These are phyloP conservation scores for Parasteatoda lunata DNA, from an alignment of 2,888 invertebrate genomes.

Conservation along the genomic window DNA sequence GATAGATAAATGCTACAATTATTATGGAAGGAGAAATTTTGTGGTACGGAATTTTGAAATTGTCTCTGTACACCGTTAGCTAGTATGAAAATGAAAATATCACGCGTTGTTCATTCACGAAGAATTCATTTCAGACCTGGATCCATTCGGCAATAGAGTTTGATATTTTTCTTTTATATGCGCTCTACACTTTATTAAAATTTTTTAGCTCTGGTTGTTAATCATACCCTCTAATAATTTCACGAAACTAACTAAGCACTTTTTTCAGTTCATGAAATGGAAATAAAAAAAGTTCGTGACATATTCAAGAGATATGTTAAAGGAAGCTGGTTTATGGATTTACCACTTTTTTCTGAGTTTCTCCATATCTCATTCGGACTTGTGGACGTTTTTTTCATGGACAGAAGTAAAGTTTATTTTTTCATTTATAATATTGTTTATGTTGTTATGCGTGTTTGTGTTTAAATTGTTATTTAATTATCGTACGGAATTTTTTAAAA, in stretches of 20 bases:
- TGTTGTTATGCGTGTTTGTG: no score
- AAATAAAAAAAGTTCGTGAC: conserved; percentile 3
- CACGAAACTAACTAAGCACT: no score
- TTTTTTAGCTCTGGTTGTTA: neutral
- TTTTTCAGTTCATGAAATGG: conserved; percentile 24
- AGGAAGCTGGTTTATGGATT: conserved; percentile 18
- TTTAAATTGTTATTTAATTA: no score
- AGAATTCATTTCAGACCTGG: no score
- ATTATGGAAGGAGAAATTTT: neutral
- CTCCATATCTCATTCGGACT: conserved; percentile 42
- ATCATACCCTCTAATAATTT: neutral
- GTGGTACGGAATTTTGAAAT: neutral
- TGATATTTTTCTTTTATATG: neutral
- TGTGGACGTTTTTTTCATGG: conserved; percentile 35
- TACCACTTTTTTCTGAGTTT: conserved; percentile 34
- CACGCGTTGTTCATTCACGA: no score
- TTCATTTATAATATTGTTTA: neutral
- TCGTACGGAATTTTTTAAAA: no score
- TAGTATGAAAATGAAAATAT: no score
- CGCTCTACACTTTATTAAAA: neutral
- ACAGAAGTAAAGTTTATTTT: conserved; percentile 25
- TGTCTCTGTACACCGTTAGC: neutral
- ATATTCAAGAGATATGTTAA: conserved; percentile 36
- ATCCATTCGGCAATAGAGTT: neutral
- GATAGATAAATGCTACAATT: no score